Conservation (phyloP, 2,113 vertebrate species). For the Accipiter virgatus region DNA sequence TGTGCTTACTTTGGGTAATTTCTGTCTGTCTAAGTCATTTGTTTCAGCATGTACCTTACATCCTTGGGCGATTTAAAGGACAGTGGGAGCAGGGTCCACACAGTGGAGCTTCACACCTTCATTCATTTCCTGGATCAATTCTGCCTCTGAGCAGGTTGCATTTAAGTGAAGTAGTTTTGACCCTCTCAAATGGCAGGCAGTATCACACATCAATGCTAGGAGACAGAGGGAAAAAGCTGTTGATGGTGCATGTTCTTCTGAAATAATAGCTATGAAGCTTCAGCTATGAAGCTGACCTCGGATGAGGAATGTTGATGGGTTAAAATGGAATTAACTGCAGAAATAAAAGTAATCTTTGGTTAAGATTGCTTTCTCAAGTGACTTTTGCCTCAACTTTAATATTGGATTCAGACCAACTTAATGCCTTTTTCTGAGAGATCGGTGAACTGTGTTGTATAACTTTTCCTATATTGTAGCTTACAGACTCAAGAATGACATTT, state of each 20-base stretch:
- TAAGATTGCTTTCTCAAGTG: not conserved
- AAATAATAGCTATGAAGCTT: not conserved
- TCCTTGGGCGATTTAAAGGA: not conserved
- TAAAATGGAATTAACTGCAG: not conserved
- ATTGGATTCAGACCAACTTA: not conserved
- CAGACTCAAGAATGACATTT: not conserved
- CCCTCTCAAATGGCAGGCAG: not conserved
- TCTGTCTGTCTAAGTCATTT: not conserved
- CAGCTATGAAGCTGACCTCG: not conserved
- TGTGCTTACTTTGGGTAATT: not conserved
- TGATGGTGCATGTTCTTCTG: not conserved
- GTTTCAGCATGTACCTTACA: not conserved
- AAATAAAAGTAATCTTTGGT: not conserved
- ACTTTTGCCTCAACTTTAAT: not conserved
- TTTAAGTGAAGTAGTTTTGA: not conserved
- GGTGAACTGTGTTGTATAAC: not conserved
- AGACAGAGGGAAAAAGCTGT: not conserved
- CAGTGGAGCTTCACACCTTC: not conserved
- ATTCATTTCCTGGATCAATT: not conserved
- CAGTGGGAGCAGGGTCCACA: not conserved
- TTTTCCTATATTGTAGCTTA: not conserved
- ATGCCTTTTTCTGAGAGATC: not conserved
- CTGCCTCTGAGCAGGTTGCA: not conserved
- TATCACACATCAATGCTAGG: not conserved
- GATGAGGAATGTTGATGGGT: not conserved